These are phyloP conservation scores for Ormia ochracea DNA, from an alignment of 2,888 invertebrate genomes.

Conservation along the genomic window DNA sequence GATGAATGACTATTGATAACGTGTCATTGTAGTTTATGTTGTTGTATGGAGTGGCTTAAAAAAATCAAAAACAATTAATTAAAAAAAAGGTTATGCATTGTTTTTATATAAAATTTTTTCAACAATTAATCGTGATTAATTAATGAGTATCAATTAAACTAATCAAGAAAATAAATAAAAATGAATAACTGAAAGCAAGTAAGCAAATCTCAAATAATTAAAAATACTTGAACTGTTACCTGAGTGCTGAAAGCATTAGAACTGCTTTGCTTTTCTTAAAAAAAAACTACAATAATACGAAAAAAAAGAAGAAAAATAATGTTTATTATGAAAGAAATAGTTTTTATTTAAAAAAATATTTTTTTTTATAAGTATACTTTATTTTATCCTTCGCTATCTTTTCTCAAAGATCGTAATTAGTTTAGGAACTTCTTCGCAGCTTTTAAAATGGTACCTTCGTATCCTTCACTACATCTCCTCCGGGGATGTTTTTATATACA, in stretches of 20 bases:
- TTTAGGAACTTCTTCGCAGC: too few relatives aligned
- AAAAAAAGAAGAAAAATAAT: too few relatives aligned
- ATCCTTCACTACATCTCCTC: too few relatives aligned
- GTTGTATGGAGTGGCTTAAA: not conserved
- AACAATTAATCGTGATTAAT: conserved; percentile 62
- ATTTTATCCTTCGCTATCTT: too few relatives aligned
- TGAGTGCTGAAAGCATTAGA: conserved; percentile 9
- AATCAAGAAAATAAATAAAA: conserved; percentile 28
- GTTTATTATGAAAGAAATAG: too few relatives aligned
- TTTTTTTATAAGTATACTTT: too few relatives aligned
- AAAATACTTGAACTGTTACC: not conserved
- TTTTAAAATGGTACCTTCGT: too few relatives aligned
- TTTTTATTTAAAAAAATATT: too few relatives aligned
- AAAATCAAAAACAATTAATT: conserved; percentile 44
- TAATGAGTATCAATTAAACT: conserved; percentile 60
- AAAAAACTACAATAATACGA: too few relatives aligned
- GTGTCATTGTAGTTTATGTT: conserved; percentile 7
- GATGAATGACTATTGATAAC: conserved; percentile 59
- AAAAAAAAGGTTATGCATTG: conserved; percentile 45
- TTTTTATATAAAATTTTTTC: conserved; percentile 26
- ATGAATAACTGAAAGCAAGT: conserved; percentile 21
- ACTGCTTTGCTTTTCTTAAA: too few relatives aligned
- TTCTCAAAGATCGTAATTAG: too few relatives aligned
- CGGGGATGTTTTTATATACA: too few relatives aligned
- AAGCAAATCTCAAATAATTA: conserved; percentile 8